phyloP scores from a whole-genome alignment of 2,797 vertebrate genomes.

The Remorina albescens region DNA sequence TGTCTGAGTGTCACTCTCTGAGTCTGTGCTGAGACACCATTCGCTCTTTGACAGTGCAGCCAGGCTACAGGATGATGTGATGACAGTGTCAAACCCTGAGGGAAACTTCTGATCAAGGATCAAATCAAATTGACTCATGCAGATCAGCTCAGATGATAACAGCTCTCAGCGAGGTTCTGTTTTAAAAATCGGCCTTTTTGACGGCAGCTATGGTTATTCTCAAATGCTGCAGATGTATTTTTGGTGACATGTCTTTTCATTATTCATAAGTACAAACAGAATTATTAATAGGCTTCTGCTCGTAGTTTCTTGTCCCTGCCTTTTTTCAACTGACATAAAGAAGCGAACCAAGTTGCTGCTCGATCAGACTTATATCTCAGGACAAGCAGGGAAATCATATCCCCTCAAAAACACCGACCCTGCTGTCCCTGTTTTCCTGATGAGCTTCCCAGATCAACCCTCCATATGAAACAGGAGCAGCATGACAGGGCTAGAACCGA shows the following conservation, averaged over 20 bases:
- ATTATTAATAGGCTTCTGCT: conserved; percentile 9
- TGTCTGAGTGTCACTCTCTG: conserved; percentile 88
- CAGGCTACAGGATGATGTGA: conserved; percentile 69
- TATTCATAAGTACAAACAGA: neutral
- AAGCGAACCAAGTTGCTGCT: conserved; percentile 30
- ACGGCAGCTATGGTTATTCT: neutral
- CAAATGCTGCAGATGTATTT: neutral
- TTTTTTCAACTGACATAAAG: too few relatives aligned
- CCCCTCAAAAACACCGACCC: conserved; percentile 27
- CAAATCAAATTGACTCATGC: conserved; percentile 12
- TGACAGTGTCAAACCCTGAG: conserved; percentile 60
- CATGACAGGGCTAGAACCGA: conserved; percentile 38
- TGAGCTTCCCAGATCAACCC: conserved; percentile 52
- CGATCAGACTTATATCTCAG: conserved; percentile 22
- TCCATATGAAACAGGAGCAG: conserved; percentile 58
- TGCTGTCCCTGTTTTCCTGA: conserved; percentile 36
- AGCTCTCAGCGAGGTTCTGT: neutral
- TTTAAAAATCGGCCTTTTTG: neutral
- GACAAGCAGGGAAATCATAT: conserved; percentile 45
- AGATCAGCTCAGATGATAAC: neutral
- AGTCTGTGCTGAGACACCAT: conserved; percentile 92
- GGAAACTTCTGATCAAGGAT: conserved; percentile 15
- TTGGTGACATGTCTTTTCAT: neutral
- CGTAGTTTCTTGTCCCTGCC: neutral
- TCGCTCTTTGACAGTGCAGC: conserved; percentile 88